Percentiles rank a stretch among this genome's conserved stretches.
Evolutionary conservation across 2,888 invertebrate species (phyloP).

Genomic region (Conchocele bisecta): DNA sequence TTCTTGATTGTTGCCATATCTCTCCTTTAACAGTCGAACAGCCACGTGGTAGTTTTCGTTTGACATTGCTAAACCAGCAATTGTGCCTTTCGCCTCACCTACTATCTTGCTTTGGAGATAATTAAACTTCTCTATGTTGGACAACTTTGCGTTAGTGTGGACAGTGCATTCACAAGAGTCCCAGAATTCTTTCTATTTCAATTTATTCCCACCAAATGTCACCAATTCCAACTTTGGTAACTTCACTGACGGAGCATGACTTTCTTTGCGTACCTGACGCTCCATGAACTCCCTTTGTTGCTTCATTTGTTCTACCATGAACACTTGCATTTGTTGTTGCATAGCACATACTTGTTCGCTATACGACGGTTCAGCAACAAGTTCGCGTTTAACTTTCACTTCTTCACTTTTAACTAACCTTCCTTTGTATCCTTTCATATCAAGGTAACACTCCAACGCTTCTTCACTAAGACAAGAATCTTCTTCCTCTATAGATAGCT

Average conservation of each 20-base stretch:
- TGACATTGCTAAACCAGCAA: constrained; percentile 28
- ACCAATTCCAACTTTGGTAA: constrained; percentile 23
- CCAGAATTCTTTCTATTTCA: constrained; percentile 27
- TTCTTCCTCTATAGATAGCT: background rate
- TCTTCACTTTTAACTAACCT: background rate
- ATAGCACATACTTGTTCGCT: background rate
- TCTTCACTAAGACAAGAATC: background rate
- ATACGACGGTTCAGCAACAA: background rate
- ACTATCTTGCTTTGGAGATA: constrained; percentile 5
- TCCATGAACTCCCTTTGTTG: constrained; percentile 3
- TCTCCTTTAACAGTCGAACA: constrained; percentile 14
- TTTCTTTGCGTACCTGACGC: background rate
- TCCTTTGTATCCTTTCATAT: background rate
- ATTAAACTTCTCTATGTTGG: constrained; percentile 19
- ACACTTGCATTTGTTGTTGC: constrained; percentile 6
- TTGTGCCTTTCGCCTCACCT: constrained; percentile 18
- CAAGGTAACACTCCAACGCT: background rate
- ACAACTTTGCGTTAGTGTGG: constrained; percentile 13
- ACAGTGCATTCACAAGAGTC: constrained; percentile 27
- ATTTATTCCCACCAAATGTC: constrained; percentile 17
- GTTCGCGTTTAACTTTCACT: background rate
- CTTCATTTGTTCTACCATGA: background rate
- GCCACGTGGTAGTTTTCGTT: constrained; percentile 42
- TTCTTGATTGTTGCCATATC: constrained; percentile 38
- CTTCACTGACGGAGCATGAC: constrained; percentile 1